Base-by-base conservation (phyloP, 2,888 invertebrate species). In the Drosophila paracracens region DNA sequence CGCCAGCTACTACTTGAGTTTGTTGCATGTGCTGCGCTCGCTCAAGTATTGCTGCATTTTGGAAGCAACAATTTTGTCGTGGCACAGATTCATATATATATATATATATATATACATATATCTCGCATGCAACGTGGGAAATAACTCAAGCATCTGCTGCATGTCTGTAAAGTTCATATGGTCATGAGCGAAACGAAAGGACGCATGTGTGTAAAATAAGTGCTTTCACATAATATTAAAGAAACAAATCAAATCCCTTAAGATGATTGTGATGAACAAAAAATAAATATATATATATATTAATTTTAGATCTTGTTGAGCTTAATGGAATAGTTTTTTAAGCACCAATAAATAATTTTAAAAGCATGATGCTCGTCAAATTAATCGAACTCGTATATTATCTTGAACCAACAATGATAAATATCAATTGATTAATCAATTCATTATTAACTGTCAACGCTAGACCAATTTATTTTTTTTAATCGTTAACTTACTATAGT, bases 31-130 rank as follows among this genome's bases (percentile, higher is more conserved):
- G 43, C 46, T 36, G 36, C 25, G 25, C 35, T 36, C 35, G 51
- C 59, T 64, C 62, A 79, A 79, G 68, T 74, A 46, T 36, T 66
- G 63, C 64, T 50, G 73, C 76, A 75, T 64, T 65, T 72, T 69
- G 52, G 59, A 59, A 70, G 69, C 69, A 76, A 73, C 81, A 69
- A 69, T 79, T 71, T 80, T 67, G 62, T 76, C 59, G 61, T 72
- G 79, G 50, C 69, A 66, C 36, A 66, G 40, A 63, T 63, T 63
- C 33, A 35, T 25, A 59, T 36, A 48, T 57, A 46, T 61, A 35
- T 60, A 53, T 61, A 18, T 43, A 18, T 11, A 36, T 61, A 52
- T 61, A 36, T 60, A 54, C 57, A 18, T 46, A 18, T 11, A 36
- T 57, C 25, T 46, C 8, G 50, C 59, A 68, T 63, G 62, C 59